These are phyloP conservation scores for Megaceryle alcyon DNA, from an alignment of 2,797 vertebrate species.

Conservation along the genomic window DNA sequence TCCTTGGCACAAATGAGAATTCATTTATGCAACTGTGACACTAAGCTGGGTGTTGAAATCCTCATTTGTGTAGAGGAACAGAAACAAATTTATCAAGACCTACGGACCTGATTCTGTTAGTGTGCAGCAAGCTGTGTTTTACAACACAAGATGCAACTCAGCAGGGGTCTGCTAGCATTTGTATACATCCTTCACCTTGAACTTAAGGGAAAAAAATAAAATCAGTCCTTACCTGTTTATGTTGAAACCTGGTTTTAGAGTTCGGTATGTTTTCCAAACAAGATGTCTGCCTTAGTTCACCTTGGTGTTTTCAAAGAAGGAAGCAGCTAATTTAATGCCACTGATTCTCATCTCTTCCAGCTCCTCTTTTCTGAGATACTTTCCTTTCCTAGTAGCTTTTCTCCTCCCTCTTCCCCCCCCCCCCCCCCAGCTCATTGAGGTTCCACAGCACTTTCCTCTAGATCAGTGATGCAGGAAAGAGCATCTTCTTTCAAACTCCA, in stretches of 20 bases:
- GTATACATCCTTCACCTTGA: background rate
- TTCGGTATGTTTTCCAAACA: background rate
- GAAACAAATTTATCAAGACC: no score
- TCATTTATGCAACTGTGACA: no score
- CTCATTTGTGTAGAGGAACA: no score
- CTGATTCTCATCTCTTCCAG: constrained; percentile 83
- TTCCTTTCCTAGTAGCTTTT: constrained; percentile 78
- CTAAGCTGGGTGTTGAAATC: no score
- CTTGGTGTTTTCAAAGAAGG: background rate
- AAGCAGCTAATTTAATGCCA: background rate
- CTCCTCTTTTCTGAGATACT: constrained; percentile 72
- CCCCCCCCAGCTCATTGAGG: constrained; percentile 72
- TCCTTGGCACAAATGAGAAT: no score
- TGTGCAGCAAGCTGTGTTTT: no score
- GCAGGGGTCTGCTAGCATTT: background rate
- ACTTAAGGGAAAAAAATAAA: background rate
- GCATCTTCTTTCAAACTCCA: constrained; percentile 83
- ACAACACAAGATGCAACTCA: background rate
- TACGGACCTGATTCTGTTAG: no score
- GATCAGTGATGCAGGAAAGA: constrained; percentile 79
- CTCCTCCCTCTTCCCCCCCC: constrained; percentile 12
- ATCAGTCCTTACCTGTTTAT: background rate
- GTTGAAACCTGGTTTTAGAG: background rate
- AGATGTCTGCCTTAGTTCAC: background rate
- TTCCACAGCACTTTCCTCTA: constrained; percentile 80